Evolutionary conservation across 2,113 vertebrate genomes (phyloP), one percentile per base, ranked within the genome.

Genomic region (Psittacula cyanocephala): DNA sequence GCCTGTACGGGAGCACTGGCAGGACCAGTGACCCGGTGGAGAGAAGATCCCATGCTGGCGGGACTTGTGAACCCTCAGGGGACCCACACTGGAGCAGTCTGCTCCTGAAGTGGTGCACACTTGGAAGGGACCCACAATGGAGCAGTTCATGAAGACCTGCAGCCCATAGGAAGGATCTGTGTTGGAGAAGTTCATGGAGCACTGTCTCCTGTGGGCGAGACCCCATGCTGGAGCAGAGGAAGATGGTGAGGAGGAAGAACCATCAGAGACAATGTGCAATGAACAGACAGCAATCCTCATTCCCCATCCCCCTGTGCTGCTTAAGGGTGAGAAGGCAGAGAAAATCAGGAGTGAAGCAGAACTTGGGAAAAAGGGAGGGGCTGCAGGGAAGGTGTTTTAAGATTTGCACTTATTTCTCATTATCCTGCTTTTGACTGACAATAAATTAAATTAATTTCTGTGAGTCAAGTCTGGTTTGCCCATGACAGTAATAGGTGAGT

Each of bases 311-410:
- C 16, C 16, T 74, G 39, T 6, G 9, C 28, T 11, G 6, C 29
- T 23, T 0, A 0, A 4, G 39, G 27, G 20, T 17, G 37, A 60
- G 18, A 6, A 82, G 9, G 20, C 0, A 86, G 24, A 63, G 31
- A 86, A 95, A 89, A 82, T 23, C 0, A 2, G 20, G 35, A 70
- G 10, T 49, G 3, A 79, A 60, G 50, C 0, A 44, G n/a, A 82
- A 18, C 11, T 50, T 3, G 0, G 11, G n/a, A 65, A 74, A 19
- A 74, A 53, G 7, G 10, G 3, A 60, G 15, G 4, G 25, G 23
- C 9, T 46, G 5, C 14, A 33, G n/a, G 7, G 11, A 77, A 69
- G 9, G 9, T 18, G 27, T 18, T 89, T 82, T 43, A 47, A 69
- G n/a, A 39, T 70, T 85, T 31, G 13, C 2, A 23, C 65, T 82